Evolutionary conservation across 2,113 vertebrate species (phyloP), one percentile per base, ranked within the genome.

Genomic region (Cygnus atratus): DNA sequence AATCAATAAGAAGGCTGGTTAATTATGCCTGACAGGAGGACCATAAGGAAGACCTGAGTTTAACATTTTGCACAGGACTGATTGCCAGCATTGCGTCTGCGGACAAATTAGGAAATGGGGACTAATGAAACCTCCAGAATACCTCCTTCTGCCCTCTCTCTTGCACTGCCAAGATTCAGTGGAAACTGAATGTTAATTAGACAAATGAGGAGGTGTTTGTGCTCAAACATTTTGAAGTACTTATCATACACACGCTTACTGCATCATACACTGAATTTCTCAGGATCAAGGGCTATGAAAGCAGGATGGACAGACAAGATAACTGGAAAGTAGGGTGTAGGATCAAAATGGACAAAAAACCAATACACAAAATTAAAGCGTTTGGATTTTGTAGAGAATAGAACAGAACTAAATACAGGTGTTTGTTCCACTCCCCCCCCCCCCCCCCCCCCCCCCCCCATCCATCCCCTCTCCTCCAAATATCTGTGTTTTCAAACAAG

Each of bases 1-100:
- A 81, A 43, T 92, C 80, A 87, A 67, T 88, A 72, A 75, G 84
- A 95, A 29, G 18, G 19, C 61, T 94, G 84, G 84, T 88, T 88
- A 94, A 92, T 95, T 81, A 75, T 55, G 86, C 80, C 86, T 93
- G 86, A 74, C 94, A 93, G 92, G 35, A 81, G 61, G 65, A 75
- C 84, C 91, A 75, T 88, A 93, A 94, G 86, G 79, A 93, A 88
- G 46, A 76, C 50, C 83, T 71, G 79, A 71, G 29, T 33, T 25
- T 14, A 80, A 31, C 75, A 80, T 25, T n/a, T 90, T 91, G 65
- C 12, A 10, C 46, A 87, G 72, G 83, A 74, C 59, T 78, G 88
- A 67, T 75, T 94, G 86, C 84, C 88, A 94, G 59, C 37, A 17
- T 63, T 91, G 12, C 76, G 74, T 78, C 80, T 92, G 73, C 55